Percentiles rank a stretch among this genome's conserved stretches.
Evolutionary conservation across 1,140 invertebrate species (phyloP).

Genomic region (Mercenaria mercenaria): DNA sequence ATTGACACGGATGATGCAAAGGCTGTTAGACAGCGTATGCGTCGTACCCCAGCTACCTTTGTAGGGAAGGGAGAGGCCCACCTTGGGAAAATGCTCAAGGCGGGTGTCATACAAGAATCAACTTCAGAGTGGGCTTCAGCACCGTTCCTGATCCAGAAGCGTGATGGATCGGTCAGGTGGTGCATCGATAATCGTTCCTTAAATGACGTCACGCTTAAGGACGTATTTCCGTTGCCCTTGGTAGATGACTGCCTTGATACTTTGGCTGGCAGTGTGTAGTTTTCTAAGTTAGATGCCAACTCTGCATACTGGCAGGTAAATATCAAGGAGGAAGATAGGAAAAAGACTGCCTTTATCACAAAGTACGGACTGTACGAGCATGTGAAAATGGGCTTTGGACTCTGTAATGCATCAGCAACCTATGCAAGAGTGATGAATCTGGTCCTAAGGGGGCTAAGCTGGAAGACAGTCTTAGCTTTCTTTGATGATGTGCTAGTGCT

Average conservation of each 20-base stretch:
- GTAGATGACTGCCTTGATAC: background rate
- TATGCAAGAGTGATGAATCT: background rate
- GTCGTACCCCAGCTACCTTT: background rate
- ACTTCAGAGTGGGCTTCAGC: background rate
- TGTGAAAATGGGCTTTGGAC: slow-evolving; percentile 63
- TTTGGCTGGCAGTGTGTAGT: background rate
- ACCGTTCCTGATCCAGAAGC: no score
- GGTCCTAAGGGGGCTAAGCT: background rate
- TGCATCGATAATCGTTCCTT: slow-evolving; percentile 1
- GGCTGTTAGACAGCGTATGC: no score
- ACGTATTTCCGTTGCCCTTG: background rate
- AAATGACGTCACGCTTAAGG: background rate
- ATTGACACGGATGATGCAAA: slow-evolving; percentile 15
- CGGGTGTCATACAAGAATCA: background rate
- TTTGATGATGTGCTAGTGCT: background rate
- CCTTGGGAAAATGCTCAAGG: background rate
- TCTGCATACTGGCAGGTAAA: slow-evolving; percentile 17
- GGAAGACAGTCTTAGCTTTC: background rate
- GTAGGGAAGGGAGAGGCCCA: background rate
- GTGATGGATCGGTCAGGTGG: background rate
- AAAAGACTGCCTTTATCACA: slow-evolving; percentile 65
- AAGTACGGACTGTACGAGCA: slow-evolving; percentile 64
- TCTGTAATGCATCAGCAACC: background rate
- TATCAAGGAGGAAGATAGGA: background rate
- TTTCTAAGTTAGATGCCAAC: slow-evolving; percentile 47